phyloP scores from a whole-genome alignment of 1,140 invertebrate species.

The Micrasema longulum region DNA sequence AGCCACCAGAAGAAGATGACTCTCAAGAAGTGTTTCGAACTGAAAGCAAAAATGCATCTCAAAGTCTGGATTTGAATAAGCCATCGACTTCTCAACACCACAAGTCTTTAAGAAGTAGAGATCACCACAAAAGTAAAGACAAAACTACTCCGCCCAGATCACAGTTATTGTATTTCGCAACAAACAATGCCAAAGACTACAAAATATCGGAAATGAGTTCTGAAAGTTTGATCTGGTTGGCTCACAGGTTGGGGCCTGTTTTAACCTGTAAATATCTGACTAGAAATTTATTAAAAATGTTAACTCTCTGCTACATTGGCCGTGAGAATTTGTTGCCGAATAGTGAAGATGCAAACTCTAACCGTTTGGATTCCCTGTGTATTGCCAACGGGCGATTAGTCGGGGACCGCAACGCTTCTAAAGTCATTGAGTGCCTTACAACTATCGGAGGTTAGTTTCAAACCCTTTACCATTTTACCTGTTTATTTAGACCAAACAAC shows the following conservation, averaged over 20 bases:
- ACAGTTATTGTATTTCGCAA: conserved; percentile 41
- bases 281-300: conserved; percentile 91
- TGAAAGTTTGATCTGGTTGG: conserved; percentile 92
- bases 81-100: conserved; percentile 4
- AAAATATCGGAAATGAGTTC: conserved; percentile 91
- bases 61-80: conserved; percentile 37
- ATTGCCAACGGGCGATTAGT: conserved; percentile 72
- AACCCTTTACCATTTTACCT: background rate
- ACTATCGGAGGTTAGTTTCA: conserved; percentile 78
- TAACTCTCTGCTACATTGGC: conserved; percentile 93
- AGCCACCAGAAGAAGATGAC: conserved; percentile 58
- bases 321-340: conserved; percentile 78
- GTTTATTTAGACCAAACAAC: background rate
- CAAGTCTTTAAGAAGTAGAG: conserved; percentile 15
- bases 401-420: conserved; percentile 85
- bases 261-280: conserved; percentile 91
- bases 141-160: conserved; percentile 2
- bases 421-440: conserved; percentile 89
- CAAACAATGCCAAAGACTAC: conserved; percentile 67
- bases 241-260: conserved; percentile 94
- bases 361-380: conserved; percentile 68
- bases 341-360: conserved; percentile 38
- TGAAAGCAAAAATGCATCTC: conserved; percentile 23
- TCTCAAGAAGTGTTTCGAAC: conserved; percentile 10
- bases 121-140: conserved; percentile 34